These are phyloP conservation scores for Limnothrissa miodon DNA, from an alignment of 2,113 vertebrate genomes.

Conservation along the genomic window DNA sequence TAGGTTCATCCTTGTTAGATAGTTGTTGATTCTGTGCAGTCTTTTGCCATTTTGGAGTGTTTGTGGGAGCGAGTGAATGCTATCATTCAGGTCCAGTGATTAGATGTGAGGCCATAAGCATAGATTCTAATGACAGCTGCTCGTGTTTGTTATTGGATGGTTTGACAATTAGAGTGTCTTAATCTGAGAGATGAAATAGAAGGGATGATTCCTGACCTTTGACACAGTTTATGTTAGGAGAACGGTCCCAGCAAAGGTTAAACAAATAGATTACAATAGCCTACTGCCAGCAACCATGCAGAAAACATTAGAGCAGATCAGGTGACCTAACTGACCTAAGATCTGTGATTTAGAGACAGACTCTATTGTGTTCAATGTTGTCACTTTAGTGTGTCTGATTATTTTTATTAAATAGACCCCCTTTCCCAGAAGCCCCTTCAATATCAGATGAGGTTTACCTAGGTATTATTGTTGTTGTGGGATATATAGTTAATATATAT, in stretches of 20 bases:
- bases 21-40: not conserved
- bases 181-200: conserved; percentile 36
- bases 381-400: no score
- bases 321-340: not conserved
- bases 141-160: conserved; percentile 26
- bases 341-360: not conserved
- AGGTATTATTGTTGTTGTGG: no score
- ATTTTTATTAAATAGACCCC: no score
- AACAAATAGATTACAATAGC: not conserved
- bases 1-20: not conserved
- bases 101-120: not conserved
- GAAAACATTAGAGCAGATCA: not conserved
- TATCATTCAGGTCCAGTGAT: not conserved
- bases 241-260: not conserved
- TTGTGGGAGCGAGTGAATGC: not conserved
- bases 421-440: no score
- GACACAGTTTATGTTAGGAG: conserved; percentile 2
- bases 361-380: no score
- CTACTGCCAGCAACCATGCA: not conserved
- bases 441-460: no score
- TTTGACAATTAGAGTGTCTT: conserved; percentile 23
- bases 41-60: not conserved
- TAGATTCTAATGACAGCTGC: conserved; percentile 20
- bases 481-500: no score
- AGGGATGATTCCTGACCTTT: conserved; percentile 19